Evolutionary conservation across 2,888 invertebrate genomes (phyloP), one percentile per base, ranked within the genome.

Genomic region (Diabrotica balteata): DNA sequence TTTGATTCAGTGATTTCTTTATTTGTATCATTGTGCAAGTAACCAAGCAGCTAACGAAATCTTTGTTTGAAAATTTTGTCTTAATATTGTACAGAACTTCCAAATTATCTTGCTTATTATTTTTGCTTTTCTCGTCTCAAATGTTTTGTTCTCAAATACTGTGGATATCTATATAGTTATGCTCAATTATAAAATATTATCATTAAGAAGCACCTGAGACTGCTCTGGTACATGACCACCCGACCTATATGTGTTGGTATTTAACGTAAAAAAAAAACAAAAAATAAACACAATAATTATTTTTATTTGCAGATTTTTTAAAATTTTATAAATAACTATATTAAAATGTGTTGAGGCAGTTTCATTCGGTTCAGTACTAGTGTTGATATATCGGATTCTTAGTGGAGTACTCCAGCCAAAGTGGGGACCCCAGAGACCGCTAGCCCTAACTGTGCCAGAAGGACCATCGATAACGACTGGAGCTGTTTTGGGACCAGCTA

Each of bases 351-450:
- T 59, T 59, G 65, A 63, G 60, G 62, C 66, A 66, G 57, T 57
- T n/a, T 43, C 42, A 42, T 58, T 53, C 54, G 66, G 60, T 63
- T 63, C 22, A 53, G 59, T 53, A 57, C 10, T 7, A 45, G 44
- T 11, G 8, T 44, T 8, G 9, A 22, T 42, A 11, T 45, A 4
- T 1, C 3, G 8, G 17, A 11, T 60, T 11, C 17, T 45, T 17
- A 57, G 45, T 57, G 55, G 62, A 75, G 74, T 66, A 78, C 79
- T 68, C 77, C 77, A 51, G 73, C 71, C 8, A 73, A 51, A 46
- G 78, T 78, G 83, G 60, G 60, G 79, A 63, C 80, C 81, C 72
- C 80, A 77, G 77, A 85, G 47, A 79, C 85, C 73, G 75, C 83
- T 71, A 81, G 86, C 77, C 32, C 72, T 75, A 51, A 80, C 73